Evolutionary conservation across 1,140 invertebrate species (phyloP), one percentile per base, ranked within the genome.

Genomic region (Drosophila azteca): DNA sequence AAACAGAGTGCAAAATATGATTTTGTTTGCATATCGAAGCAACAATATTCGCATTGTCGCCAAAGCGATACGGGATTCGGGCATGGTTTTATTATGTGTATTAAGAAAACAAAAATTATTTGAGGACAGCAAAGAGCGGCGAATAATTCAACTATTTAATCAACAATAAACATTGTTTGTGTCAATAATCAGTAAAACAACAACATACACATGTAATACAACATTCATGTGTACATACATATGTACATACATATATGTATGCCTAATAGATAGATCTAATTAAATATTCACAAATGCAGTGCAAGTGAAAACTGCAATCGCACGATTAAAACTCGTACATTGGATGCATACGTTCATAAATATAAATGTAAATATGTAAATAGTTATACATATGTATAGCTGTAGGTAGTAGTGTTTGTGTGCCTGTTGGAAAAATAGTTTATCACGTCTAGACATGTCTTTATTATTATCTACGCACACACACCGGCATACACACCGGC

Each of bases 401-500:
- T 31, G 26, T 43, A n/a, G 31, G 41, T 58, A 29, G n/a, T 41
- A 43, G 35, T 39, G 0, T 3, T 39, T 35, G 31, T 39, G 11
- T 11, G 35, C 35, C 57, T 60, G 55, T 52, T 61, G 55, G 39
- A 52, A 67, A 77, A 64, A 81, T 84, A 77, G 82, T 85, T 85
- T 81, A 85, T 85, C 78, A 68, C 73, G 81, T 85, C 81, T 85
- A 85, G 81, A 85, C 81, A 60, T 60, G 61, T 81, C 63, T 68
- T 67, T 74, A 77, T 78, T 74, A 77, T 78, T 81, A 78, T 76
- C 61, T 70, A 77, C 74, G 50, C 74, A 79, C 58, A 58, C 46
- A 57, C 17, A 26, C 17, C 17, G 1, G 17, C 17, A 20, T 69
- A 79, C 58, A 58, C 46, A 57, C n/a, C n/a, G 22, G 53, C 22